Evolutionary conservation across 2,113 vertebrate species (phyloP).

Genomic region (Limanda limanda): DNA sequence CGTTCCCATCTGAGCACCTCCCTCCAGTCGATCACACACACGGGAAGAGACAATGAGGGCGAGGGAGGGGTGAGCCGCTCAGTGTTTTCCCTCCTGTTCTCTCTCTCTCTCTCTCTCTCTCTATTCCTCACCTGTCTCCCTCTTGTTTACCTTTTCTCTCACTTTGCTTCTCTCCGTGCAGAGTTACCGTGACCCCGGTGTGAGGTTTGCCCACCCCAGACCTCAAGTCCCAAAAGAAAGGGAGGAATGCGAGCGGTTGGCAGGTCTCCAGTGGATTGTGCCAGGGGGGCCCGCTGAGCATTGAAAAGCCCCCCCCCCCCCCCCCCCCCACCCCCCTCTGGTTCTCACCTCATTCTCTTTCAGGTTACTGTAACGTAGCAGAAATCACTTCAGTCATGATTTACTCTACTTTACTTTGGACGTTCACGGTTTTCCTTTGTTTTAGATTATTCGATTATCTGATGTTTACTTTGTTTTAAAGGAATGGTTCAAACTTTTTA

Average conservation of each 20-base stretch:
- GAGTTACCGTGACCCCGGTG: conserved; percentile 39
- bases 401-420: not conserved
- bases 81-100: conserved; percentile 30
- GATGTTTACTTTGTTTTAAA: not conserved
- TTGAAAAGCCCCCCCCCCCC: conserved; percentile 33
- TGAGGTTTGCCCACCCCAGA: conserved; percentile 45
- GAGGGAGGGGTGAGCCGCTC: conserved; percentile 57
- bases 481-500: too few species aligned
- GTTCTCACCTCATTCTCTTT: conserved; percentile 49
- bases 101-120: conserved; percentile 11
- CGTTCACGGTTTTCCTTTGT: not conserved
- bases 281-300: conserved; percentile 38
- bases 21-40: conserved; percentile 55
- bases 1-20: conserved; percentile 59
- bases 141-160: conserved; percentile 19
- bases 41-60: conserved; percentile 57
- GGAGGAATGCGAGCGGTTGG: conserved; percentile 79
- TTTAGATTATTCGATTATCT: too few species aligned
- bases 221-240: conserved; percentile 59
- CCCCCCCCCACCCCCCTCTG: conserved; percentile 37
- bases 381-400: not conserved
- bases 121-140: conserved; percentile 33
- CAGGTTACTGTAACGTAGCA: conserved; percentile 11
- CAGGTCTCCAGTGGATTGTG: conserved; percentile 68
- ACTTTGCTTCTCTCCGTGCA: conserved; percentile 1